These are phyloP conservation scores for Oenanthe melanoleuca DNA, from an alignment of 2,113 vertebrate species.

Conservation along the genomic window DNA sequence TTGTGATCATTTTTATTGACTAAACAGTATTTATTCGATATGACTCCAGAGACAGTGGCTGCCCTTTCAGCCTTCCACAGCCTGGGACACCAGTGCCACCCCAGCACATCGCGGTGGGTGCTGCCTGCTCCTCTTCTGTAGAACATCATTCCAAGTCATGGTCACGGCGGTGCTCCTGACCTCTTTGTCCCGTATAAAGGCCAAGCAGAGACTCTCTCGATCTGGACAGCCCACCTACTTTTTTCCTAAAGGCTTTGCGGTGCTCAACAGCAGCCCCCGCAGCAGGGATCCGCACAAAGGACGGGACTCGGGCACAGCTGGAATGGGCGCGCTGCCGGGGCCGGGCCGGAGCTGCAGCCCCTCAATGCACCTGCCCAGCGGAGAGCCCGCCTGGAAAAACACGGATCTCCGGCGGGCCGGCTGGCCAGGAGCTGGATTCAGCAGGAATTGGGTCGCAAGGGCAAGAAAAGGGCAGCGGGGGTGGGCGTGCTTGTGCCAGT, in stretches of 20 bases:
- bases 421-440: background rate
- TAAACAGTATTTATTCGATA: background rate
- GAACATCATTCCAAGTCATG: no score
- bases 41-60: no score
- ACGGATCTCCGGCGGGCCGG: rapidly evolving
- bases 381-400: rapidly evolving
- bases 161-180: background rate
- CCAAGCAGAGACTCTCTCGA: background rate
- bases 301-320: background rate
- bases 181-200: background rate
- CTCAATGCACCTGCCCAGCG: background rate
- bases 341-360: background rate
- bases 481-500: background rate
- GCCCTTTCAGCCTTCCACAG: no score
- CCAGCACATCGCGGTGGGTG: background rate
- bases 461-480: background rate
- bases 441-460: background rate
- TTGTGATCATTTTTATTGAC: background rate
- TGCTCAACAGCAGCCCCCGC: background rate
- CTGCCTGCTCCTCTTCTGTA: background rate
- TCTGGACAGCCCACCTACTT: background rate
- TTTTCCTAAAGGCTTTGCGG: background rate
- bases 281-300: background rate
- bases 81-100: no score
- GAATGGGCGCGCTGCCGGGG: background rate